Conservation (phyloP, 2,113 vertebrate species). For the Papio anubis region DNA sequence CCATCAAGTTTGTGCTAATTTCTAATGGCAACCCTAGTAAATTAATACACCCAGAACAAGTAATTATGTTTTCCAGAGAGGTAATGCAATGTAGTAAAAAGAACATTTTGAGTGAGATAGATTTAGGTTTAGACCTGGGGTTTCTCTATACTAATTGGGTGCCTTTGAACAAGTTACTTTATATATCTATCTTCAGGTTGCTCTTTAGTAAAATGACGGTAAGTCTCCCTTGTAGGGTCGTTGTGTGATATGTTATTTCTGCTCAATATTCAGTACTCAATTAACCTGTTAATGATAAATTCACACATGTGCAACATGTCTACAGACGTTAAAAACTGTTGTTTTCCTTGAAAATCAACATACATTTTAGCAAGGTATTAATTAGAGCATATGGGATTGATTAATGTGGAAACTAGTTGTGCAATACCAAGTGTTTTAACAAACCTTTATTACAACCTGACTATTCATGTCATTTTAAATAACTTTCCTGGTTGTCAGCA, state of each 20-base stretch:
- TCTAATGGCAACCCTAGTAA: not conserved
- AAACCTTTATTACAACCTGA: conserved; percentile 20
- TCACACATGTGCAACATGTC: not conserved
- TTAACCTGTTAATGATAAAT: conserved; percentile 46
- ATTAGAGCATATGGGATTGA: conserved; percentile 14
- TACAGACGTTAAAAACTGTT: conserved; percentile 21
- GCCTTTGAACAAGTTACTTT: not conserved
- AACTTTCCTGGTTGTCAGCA: not conserved
- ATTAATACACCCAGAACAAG: not conserved
- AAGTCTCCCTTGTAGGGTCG: not conserved
- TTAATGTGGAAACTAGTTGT: conserved; percentile 42
- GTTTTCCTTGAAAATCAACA: conserved; percentile 55
- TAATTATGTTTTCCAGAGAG: not conserved
- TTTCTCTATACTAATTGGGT: not conserved
- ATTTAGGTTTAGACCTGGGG: not conserved
- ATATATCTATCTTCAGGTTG: not conserved
- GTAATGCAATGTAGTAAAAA: not conserved
- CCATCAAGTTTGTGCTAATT: not conserved
- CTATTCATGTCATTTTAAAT: conserved; percentile 17
- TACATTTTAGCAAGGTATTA: conserved; percentile 55
- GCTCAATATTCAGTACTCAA: conserved; percentile 29
- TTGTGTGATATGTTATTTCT: not conserved
- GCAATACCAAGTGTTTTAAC: conserved; percentile 42
- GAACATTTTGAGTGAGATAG: not conserved
- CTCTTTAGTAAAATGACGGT: not conserved